Conservation (phyloP, 2,888 invertebrate genomes). For the Trissolcus brochymenae region DNA sequence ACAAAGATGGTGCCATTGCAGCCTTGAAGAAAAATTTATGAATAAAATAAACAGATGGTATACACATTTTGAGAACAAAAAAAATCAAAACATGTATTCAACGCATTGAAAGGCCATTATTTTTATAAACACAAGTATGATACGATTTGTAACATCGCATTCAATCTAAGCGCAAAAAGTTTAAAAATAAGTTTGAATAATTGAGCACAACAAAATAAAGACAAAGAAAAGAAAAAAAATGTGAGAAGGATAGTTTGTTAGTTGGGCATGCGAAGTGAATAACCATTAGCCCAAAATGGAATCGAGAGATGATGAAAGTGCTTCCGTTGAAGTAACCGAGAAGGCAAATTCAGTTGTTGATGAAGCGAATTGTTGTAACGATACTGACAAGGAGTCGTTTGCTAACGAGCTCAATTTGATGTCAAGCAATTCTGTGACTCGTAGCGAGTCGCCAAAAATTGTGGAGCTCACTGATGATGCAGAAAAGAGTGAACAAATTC, state of each 20-base stretch:
- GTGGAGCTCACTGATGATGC: not conserved
- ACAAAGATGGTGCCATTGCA: slow-evolving; percentile 9
- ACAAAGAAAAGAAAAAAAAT: too few relatives aligned
- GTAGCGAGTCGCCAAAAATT: slow-evolving; percentile 14
- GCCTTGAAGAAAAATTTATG: slow-evolving; percentile 21
- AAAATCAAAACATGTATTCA: too few relatives aligned
- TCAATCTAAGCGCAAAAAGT: too few relatives aligned
- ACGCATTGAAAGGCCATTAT: too few relatives aligned
- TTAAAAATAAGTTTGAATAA: too few relatives aligned
- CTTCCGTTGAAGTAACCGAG: slow-evolving; percentile 18
- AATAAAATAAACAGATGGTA: not conserved
- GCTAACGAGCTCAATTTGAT: slow-evolving; percentile 50
- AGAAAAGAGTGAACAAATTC: not conserved
- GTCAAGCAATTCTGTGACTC: slow-evolving; percentile 28
- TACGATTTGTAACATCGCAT: too few relatives aligned
- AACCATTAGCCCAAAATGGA: slow-evolving; percentile 26
- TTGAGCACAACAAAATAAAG: too few relatives aligned
- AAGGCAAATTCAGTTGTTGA: slow-evolving; percentile 1
- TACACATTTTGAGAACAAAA: too few relatives aligned
- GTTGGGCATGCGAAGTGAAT: too few relatives aligned
- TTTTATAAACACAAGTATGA: too few relatives aligned
- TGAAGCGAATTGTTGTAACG: not conserved
- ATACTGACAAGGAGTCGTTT: slow-evolving; percentile 44
- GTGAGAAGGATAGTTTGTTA: too few relatives aligned
- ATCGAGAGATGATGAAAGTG: not conserved